Evolutionary conservation across 2,888 invertebrate species (phyloP), one percentile per base, ranked within the genome.

Genomic region (Drosophila koepferae): DNA sequence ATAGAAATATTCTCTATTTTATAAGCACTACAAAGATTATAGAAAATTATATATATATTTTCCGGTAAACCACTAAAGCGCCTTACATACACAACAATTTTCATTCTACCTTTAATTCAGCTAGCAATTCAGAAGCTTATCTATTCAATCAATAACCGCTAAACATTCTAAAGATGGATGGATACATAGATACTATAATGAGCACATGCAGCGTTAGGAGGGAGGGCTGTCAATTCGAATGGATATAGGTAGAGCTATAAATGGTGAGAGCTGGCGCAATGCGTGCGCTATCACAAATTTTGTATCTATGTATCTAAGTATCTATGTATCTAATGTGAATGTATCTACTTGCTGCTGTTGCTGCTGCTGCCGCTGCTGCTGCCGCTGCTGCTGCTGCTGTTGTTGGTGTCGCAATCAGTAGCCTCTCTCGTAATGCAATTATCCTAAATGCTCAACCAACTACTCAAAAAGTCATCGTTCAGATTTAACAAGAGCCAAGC

Each of bases 391-490:
- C 6, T 68, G 46, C 16, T 41, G 53, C 5, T 63, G 58, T 6
- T 65, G 44, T 41, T 58, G 71, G 49, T 69, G 63, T 63, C 80
- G 74, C 74, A 80, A 81, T 81, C 79, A 72, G 72, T 69, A 68
- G 82, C 73, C 82, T 80, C 86, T 76, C 86, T 77, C 74, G 86
- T 91, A 89, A 91, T 89, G 84, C 89, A 90, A 89, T 89, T 91
- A 91, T 90, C 81, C 80, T 82, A 91, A 89, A 89, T 90, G 91
- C 84, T 90, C 84, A 90, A 65, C 82, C 91, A 91, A 91, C 90
- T 88, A 86, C 91, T 91, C 90, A 90, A 89, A 89, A 90, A 89
- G 89, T 91, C 89, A 89, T 90, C 90, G 89, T 90, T 89, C 86
- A 89, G 90, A 90, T 90, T 90, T 90, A 91, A 89, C 89, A 83